phyloP scores from a whole-genome alignment of 2,888 invertebrate species.

The Amitus sp. region DNA sequence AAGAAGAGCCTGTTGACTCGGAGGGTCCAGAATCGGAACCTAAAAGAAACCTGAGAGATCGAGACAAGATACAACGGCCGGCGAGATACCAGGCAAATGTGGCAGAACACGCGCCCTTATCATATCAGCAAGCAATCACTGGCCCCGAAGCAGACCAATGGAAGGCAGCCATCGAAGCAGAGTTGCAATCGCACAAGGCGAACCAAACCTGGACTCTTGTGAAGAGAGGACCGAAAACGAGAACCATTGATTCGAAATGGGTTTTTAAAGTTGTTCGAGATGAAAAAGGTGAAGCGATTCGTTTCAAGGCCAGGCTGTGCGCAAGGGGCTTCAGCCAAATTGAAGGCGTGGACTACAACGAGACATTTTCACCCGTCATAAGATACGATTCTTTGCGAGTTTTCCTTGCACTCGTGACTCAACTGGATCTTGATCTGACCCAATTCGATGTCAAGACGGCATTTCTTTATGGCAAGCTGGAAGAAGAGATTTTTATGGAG shows the following conservation, averaged over 20 bases:
- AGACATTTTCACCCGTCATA: slow-evolving; percentile 25
- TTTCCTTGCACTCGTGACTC: slow-evolving; percentile 34
- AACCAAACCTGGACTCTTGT: neutral
- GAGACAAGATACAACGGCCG: no score
- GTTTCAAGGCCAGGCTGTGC: slow-evolving; percentile 17
- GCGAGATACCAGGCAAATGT: neutral
- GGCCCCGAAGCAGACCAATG: neutral
- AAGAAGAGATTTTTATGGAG: slow-evolving; percentile 34
- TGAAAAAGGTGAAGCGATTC: neutral
- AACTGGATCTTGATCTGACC: slow-evolving; percentile 23
- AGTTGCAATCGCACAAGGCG: neutral
- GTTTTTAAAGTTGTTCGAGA: slow-evolving; percentile 10
- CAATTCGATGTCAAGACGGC: slow-evolving; percentile 40
- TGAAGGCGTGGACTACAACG: slow-evolving; percentile 14
- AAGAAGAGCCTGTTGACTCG: no score
- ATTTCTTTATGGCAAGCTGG: slow-evolving; percentile 34
- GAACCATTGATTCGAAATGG: slow-evolving; percentile 20
- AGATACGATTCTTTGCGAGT: slow-evolving; percentile 26
- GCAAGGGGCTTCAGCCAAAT: slow-evolving; percentile 26
- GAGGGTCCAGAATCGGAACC: no score
- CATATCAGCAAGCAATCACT: neutral
- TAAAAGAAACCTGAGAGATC: no score
- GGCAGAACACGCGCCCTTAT: neutral
- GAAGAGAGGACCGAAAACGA: neutral
- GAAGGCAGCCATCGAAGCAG: neutral